Conservation (phyloP, 2,888 invertebrate species). For the Antheraea assamensis region DNA sequence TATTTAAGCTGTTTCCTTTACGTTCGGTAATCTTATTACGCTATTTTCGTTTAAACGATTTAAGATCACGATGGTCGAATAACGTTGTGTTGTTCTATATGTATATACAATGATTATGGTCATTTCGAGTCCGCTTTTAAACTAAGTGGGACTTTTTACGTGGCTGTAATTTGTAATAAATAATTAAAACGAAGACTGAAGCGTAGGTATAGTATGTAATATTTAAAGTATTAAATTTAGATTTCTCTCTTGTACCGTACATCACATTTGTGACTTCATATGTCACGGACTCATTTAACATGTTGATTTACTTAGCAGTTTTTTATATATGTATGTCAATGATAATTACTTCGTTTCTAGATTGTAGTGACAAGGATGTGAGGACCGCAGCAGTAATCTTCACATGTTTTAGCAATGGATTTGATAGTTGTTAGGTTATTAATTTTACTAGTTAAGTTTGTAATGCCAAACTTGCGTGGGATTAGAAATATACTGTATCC, state of each 20-base stretch:
- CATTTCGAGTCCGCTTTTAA: constrained; percentile 15
- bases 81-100: constrained; percentile 9
- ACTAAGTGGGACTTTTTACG: constrained; percentile 23
- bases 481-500: constrained; percentile 18
- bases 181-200: constrained; percentile 81
- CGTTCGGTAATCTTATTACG: neutral
- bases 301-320: constrained; percentile 23
- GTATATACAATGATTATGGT: constrained; percentile 18
- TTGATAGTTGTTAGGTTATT: constrained; percentile 20
- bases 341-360: constrained; percentile 20
- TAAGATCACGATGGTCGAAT: neutral
- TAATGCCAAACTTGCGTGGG: constrained; percentile 21
- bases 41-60: neutral
- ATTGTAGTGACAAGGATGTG: constrained; percentile 17
- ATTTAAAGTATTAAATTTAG: constrained; percentile 65
- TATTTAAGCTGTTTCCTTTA: neutral
- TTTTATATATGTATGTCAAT: constrained; percentile 27
- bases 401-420: constrained; percentile 22
- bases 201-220: constrained; percentile 76
- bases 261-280: constrained; percentile 43
- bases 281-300: constrained; percentile 19
- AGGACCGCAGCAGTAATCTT: constrained; percentile 13
- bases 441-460: constrained; percentile 26
- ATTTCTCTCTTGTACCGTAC: constrained; percentile 26
- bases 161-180: constrained; percentile 73